phyloP scores from a whole-genome alignment of 2,113 vertebrate species.

The Cyphomyrus discorhynchus region DNA sequence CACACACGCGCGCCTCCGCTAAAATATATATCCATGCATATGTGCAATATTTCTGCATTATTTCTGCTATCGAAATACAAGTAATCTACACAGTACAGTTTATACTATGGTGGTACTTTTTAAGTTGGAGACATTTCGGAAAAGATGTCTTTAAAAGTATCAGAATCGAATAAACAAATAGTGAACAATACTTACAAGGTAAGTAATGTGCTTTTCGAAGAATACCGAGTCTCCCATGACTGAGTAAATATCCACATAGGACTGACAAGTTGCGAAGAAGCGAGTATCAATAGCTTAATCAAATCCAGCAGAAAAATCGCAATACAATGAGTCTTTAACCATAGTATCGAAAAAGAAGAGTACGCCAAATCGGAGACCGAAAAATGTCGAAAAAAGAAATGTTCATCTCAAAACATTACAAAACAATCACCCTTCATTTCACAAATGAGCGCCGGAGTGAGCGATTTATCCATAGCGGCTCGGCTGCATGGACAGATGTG shows the following conservation, averaged over 20 bases:
- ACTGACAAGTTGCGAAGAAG: background rate
- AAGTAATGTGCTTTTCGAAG: conserved; percentile 52
- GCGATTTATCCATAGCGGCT: background rate
- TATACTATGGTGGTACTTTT: background rate
- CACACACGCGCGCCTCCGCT: background rate
- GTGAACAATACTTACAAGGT: conserved; percentile 64
- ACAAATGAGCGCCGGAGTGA: background rate
- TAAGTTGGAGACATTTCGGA: background rate
- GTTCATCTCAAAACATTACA: background rate
- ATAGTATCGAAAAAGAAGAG: background rate
- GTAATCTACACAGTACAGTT: background rate
- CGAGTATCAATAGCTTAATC: background rate
- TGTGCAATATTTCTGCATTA: background rate
- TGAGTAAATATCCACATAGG: conserved; percentile 19
- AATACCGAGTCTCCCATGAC: conserved; percentile 61
- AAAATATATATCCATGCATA: background rate
- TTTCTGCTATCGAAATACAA: background rate
- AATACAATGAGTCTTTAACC: conserved; percentile 10
- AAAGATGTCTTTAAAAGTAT: background rate
- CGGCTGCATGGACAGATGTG: conserved; percentile 4
- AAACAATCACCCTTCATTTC: background rate
- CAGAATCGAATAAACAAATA: background rate
- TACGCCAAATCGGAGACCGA: no score
- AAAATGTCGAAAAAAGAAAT: background rate
- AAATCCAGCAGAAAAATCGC: background rate